These are phyloP conservation scores for Apeltes quadracus DNA, from an alignment of 2,113 vertebrate genomes.

Conservation along the genomic window DNA sequence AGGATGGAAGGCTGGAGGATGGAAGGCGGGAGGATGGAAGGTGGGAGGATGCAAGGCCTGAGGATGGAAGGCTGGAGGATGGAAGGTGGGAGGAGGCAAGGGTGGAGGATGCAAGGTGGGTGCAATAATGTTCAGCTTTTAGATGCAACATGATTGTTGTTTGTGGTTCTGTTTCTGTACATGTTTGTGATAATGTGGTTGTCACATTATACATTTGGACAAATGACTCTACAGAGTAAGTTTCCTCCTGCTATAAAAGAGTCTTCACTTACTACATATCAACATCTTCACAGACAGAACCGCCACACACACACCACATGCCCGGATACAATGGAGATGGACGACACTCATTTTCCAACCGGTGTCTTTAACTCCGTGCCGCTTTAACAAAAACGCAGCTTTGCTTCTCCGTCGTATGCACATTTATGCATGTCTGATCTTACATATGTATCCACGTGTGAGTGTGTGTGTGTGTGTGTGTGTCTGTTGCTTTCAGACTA, in stretches of 20 bases:
- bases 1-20: too few species aligned
- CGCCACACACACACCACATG: not conserved
- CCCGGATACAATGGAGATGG: constrained; percentile 3
- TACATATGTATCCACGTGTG: constrained; percentile 8
- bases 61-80: too few species aligned
- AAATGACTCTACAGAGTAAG: not conserved
- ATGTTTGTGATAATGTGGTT: too few species aligned
- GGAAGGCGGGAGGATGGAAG: too few species aligned
- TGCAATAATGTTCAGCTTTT: not conserved
- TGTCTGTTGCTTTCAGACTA: constrained; percentile 45
- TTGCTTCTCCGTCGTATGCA: constrained; percentile 19
- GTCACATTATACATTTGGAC: not conserved
- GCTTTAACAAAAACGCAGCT: not conserved
- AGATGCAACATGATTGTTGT: not conserved
- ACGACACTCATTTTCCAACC: constrained; percentile 7
- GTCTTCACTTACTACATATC: constrained; percentile 1
- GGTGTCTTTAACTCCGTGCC: not conserved
- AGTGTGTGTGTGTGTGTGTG: constrained; percentile 35
- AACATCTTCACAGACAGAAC: constrained; percentile 3
- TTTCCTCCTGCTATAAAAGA: not conserved
- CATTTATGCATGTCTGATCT: constrained; percentile 20
- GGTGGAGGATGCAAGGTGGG: too few species aligned
- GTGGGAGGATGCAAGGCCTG: too few species aligned
- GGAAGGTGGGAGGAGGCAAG: too few species aligned
- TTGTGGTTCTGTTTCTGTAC: not conserved